phyloP scores from a whole-genome alignment of 2,113 vertebrate species.

The Aplodontia rufa region DNA sequence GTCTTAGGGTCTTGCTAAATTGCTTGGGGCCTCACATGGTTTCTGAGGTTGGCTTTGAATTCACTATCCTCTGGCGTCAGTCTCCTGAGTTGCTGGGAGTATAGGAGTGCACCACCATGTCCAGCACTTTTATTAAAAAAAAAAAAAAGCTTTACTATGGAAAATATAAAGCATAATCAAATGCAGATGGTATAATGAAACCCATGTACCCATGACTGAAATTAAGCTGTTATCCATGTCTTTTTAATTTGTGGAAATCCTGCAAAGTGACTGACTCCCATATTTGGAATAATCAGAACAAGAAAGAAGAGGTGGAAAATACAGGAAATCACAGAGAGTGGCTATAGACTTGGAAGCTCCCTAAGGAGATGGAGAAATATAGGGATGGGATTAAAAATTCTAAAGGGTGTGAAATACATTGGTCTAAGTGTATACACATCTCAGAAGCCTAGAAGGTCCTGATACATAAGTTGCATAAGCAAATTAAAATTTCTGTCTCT shows the following conservation, averaged over 20 bases:
- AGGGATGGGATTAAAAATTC: neutral
- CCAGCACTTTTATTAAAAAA: neutral
- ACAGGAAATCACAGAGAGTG: neutral
- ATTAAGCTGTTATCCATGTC: neutral
- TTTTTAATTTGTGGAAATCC: neutral
- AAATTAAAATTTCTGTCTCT: neutral
- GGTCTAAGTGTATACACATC: neutral
- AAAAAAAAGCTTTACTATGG: neutral
- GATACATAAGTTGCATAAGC: neutral
- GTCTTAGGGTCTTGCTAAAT: too few relatives aligned
- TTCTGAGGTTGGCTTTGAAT: too few relatives aligned
- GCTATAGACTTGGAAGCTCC: neutral
- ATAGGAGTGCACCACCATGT: too few relatives aligned
- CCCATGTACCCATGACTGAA: neutral
- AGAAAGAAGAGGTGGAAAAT: neutral
- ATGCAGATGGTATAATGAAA: neutral
- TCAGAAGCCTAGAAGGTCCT: neutral
- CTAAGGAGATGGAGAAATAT: neutral
- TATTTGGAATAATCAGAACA: neutral
- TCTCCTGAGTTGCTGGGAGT: too few relatives aligned
- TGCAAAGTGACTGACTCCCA: neutral
- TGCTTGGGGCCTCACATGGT: too few relatives aligned
- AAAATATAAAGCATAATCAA: neutral
- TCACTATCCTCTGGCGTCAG: too few relatives aligned
- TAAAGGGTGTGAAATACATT: neutral